phyloP scores from a whole-genome alignment of 2,888 invertebrate genomes.

The Noctua janthe region DNA sequence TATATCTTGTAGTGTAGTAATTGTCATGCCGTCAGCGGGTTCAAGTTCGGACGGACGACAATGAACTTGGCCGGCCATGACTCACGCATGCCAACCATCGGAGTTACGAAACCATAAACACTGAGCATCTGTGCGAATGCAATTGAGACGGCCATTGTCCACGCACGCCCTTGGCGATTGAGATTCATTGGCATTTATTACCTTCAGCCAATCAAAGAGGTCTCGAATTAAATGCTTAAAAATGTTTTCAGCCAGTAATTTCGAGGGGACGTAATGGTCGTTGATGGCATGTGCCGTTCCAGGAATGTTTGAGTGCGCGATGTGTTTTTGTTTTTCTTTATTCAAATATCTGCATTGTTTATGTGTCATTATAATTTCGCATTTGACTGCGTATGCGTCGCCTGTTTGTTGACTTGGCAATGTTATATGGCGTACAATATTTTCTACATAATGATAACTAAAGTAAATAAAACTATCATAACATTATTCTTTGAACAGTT shows the following conservation, averaged over 20 bases:
- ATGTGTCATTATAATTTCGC: constrained; percentile 47
- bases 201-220: constrained; percentile 33
- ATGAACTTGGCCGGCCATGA: constrained; percentile 90
- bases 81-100: constrained; percentile 86
- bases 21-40: constrained; percentile 78
- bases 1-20: constrained; percentile 75
- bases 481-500: constrained; percentile 23
- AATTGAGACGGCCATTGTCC: constrained; percentile 74
- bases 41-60: constrained; percentile 89
- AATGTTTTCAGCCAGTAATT: constrained; percentile 33
- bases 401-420: constrained; percentile 26
- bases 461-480: constrained; percentile 35
- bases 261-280: constrained; percentile 17
- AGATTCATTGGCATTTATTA: constrained; percentile 60
- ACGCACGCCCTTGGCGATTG: constrained; percentile 67
- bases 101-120: constrained; percentile 89
- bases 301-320: constrained; percentile 23
- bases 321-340: constrained; percentile 40
- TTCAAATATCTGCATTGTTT: constrained; percentile 47
- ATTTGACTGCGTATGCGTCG: constrained; percentile 39
- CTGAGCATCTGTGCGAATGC: constrained; percentile 81
- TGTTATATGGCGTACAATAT: constrained; percentile 15
- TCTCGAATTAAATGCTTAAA: constrained; percentile 21
- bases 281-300: constrained; percentile 38
- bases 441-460: constrained; percentile 24